phyloP scores from a whole-genome alignment of 2,797 vertebrate genomes.

The Mormyrus hasselquistii region DNA sequence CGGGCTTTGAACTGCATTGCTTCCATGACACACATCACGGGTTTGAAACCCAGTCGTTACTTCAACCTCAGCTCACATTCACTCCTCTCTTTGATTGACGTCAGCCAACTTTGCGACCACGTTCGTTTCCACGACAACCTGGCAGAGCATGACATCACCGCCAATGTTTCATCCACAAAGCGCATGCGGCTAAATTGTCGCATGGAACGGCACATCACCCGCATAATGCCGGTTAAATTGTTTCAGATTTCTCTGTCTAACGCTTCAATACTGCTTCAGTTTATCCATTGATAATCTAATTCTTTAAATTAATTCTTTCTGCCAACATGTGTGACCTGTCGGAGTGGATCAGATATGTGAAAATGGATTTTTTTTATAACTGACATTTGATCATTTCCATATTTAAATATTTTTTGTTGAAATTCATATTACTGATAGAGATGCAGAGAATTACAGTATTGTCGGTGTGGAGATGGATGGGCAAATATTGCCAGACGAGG shows the following conservation, averaged over 20 bases:
- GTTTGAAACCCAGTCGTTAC: slow-evolving; percentile 5
- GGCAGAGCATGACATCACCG: not conserved
- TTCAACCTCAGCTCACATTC: not conserved
- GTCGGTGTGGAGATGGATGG: not conserved
- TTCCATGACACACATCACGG: not conserved
- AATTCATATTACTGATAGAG: not conserved
- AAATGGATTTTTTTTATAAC: not conserved
- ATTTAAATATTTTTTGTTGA: not conserved
- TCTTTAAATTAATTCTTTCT: not conserved
- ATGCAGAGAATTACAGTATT: not conserved
- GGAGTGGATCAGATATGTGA: not conserved
- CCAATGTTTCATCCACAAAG: not conserved
- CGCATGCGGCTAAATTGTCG: not conserved
- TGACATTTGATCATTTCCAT: not conserved
- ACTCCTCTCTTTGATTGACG: not conserved
- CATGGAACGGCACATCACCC: not conserved
- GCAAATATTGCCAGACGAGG: not conserved
- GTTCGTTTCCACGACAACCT: slow-evolving; percentile 23
- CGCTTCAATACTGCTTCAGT: not conserved
- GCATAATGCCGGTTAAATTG: not conserved
- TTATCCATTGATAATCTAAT: not conserved
- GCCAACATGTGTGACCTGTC: not conserved
- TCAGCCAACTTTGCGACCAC: not conserved
- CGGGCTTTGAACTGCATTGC: not conserved
- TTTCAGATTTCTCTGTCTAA: not conserved